Percentiles rank a stretch among this genome's conserved stretches.
phyloP scores from a whole-genome alignment of 2,113 vertebrate genomes.

The Abramis brama region DNA sequence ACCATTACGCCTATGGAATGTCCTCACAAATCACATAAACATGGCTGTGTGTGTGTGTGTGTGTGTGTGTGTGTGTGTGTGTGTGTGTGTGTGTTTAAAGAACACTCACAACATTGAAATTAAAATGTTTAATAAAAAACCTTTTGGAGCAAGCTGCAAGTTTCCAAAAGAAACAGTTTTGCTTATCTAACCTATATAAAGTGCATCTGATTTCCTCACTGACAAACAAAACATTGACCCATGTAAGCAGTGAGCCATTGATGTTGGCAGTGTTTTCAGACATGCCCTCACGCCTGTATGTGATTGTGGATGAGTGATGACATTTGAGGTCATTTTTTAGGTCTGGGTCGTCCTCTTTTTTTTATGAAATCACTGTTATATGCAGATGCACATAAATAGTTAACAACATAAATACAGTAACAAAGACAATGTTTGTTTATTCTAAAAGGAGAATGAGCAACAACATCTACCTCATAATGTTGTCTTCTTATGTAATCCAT shows the following conservation, averaged over 20 bases:
- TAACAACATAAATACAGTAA: neutral
- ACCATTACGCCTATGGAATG: too few relatives aligned
- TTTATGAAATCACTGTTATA: neutral
- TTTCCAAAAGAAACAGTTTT: neutral
- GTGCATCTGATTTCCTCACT: neutral
- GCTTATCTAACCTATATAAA: neutral
- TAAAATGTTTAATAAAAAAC: neutral
- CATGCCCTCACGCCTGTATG: slow-evolving; percentile 7
- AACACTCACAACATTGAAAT: neutral
- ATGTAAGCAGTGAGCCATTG: neutral
- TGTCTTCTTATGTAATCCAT: neutral
- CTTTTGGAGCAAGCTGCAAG: neutral
- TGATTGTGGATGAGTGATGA: slow-evolving; percentile 19
- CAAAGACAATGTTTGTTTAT: neutral
- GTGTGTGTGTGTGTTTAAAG: too few relatives aligned
- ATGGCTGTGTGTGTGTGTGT: too few relatives aligned
- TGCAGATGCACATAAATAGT: neutral
- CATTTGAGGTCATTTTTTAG: neutral
- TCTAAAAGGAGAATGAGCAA: neutral
- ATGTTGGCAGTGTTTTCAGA: slow-evolving; percentile 19
- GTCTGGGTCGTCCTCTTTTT: neutral
- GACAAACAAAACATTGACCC: slow-evolving; percentile 1
- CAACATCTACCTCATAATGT: neutral
- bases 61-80: too few relatives aligned
- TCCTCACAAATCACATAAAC: too few relatives aligned